Base-by-base conservation (phyloP, 2,888 invertebrate species). In the Ichneumoninae sp. region DNA sequence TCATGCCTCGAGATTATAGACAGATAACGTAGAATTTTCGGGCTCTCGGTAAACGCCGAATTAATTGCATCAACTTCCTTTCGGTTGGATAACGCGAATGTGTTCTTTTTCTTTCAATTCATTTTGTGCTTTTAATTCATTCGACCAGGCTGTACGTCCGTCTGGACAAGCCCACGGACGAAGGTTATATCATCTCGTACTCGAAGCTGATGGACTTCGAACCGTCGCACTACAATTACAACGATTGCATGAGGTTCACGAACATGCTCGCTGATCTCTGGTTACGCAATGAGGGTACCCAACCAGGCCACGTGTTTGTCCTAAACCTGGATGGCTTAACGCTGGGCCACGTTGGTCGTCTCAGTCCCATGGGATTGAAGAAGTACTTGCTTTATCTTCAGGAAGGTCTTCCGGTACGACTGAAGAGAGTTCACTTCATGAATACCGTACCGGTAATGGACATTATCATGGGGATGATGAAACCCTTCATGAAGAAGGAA, bases 401-500 rank as follows among this genome's bases (percentile, higher is more conserved):
- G 96, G 96, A 97, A 92, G 96, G 95, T 10, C 95, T 96, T 94
- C 95, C 97, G 0, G 95, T 96, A 3, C 95, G 96, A 52, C 93
- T 97, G 1, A 95, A 96, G 89, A 96, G 95, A 0, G 94, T 97
- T 5, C 97, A 97, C 91, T 97, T 96, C 87, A 93, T 96, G 83
- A 97, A 96, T 90, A 95, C 96, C 0, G 96, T 96, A 0, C 94
- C 95, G 0, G 96, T 96, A 88, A 95, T 97, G 95, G 97, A 97
- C 89, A 96, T 95, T 89, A 92, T 97, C 81, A 91, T 97, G 94
- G 95, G 95, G 83, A 90, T 97, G 86, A 94, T 97, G 94, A 95
- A 94, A 90, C 97, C 97, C 0, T 97, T 97, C 89, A 95, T 97
- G 95, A 96, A 96, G 90, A 97, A 96, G 89, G 95, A 95, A 57